Evolutionary conservation across 2,888 invertebrate genomes (phyloP).

Genomic region (Gasteruption jaculator): DNA sequence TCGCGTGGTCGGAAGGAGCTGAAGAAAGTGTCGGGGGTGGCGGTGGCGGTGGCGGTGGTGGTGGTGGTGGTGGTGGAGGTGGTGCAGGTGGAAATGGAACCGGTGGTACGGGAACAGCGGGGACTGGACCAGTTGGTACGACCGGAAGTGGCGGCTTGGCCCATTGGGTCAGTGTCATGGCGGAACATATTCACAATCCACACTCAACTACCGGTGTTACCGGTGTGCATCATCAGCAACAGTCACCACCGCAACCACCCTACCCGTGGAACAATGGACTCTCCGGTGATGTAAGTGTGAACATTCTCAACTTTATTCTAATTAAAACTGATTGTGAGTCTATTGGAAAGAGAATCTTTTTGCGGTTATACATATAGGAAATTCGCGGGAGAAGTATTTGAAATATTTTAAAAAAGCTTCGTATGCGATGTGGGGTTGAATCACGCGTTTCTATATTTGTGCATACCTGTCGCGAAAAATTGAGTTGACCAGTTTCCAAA

Average conservation of each 20-base stretch:
- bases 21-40: slow-evolving; percentile 56
- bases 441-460: no score
- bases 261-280: slow-evolving; percentile 50
- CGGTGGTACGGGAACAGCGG: slow-evolving; percentile 52
- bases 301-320: not conserved
- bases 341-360: no score
- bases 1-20: slow-evolving; percentile 56
- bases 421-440: no score
- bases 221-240: slow-evolving; percentile 58
- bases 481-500: no score
- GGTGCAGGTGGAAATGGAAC: slow-evolving; percentile 54
- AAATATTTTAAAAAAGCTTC: no score
- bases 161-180: slow-evolving; percentile 97
- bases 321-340: no score
- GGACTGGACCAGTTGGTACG: slow-evolving; percentile 47
- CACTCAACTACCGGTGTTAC: slow-evolving; percentile 57
- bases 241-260: slow-evolving; percentile 47
- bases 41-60: slow-evolving; percentile 49
- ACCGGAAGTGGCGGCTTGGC: slow-evolving; percentile 63
- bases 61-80: slow-evolving; percentile 52
- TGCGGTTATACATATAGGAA: no score
- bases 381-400: no score
- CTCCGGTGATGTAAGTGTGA: slow-evolving; percentile 44
- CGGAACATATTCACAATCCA: slow-evolving; percentile 88
- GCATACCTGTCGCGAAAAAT: no score